phyloP scores from a whole-genome alignment of 2,888 invertebrate genomes.

The Chorisops tibialis region DNA sequence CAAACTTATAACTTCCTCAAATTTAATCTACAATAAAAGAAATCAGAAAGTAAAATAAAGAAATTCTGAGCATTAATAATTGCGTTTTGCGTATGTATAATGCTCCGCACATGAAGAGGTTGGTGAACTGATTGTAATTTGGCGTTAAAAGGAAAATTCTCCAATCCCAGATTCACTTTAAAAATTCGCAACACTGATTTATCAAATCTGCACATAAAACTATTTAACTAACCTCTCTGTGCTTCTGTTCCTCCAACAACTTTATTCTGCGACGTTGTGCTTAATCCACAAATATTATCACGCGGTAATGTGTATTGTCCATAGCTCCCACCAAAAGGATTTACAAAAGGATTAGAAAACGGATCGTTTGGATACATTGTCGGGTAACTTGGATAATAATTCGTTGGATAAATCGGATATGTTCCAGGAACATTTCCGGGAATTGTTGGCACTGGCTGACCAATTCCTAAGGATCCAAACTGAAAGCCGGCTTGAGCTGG shows the following conservation, averaged over 20 bases:
- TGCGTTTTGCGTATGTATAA: too few species aligned
- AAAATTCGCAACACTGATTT: too few species aligned
- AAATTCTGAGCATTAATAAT: too few species aligned
- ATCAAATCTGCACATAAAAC: background rate
- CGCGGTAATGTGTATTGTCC: slow-evolving; percentile 22
- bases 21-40: too few species aligned
- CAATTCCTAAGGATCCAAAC: slow-evolving; percentile 16
- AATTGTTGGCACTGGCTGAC: background rate
- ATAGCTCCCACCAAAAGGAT: background rate
- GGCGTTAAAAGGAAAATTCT: too few species aligned
- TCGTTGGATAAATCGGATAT: background rate
- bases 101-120: too few species aligned
- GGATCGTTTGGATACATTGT: background rate
- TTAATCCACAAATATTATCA: slow-evolving; percentile 55
- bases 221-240: slow-evolving; percentile 38
- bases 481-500: slow-evolving; percentile 21
- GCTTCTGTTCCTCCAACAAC: slow-evolving; percentile 58
- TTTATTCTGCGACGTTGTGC: slow-evolving; percentile 50
- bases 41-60: too few species aligned
- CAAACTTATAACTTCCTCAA: too few species aligned
- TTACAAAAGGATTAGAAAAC: background rate
- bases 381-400: background rate
- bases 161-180: too few species aligned
- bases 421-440: background rate
- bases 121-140: too few species aligned